Evolutionary conservation across 2,113 vertebrate genomes (phyloP).

Genomic region (Zosterops lateralis): DNA sequence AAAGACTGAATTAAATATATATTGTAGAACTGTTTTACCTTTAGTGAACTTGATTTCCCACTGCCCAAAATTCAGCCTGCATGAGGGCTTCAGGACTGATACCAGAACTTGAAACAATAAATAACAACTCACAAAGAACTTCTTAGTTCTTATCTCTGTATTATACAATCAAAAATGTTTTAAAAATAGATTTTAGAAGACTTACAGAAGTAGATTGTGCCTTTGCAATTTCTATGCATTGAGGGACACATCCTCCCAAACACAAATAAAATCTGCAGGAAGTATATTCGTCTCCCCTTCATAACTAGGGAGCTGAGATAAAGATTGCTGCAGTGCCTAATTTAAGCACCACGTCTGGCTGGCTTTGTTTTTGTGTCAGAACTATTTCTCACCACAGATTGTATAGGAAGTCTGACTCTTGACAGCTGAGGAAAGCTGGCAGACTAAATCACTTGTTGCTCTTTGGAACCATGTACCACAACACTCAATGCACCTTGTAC

Average conservation of each 20-base stretch:
- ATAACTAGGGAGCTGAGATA: not conserved
- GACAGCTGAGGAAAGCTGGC: constrained; percentile 15
- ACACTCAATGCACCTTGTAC: not conserved
- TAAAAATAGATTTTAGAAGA: not conserved
- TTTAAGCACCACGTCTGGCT: not conserved
- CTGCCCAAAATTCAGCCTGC: not conserved
- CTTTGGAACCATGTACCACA: not conserved
- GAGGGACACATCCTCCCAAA: not conserved
- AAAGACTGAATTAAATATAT: not conserved
- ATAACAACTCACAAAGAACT: not conserved
- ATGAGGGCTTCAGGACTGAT: not conserved
- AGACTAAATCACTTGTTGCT: not conserved
- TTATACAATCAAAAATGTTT: not conserved
- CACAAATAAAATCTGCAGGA: not conserved
- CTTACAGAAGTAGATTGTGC: not conserved
- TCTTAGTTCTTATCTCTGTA: not conserved
- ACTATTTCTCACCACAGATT: constrained; percentile 28
- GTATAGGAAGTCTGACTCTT: not conserved
- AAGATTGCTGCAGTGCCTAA: not conserved
- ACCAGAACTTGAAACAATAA: not conserved
- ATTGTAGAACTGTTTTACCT: not conserved
- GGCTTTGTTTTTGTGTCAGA: not conserved
- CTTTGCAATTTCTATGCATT: not conserved
- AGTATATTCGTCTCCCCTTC: not conserved
- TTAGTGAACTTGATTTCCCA: not conserved